A percentile compares a stretch with the other conserved stretches of the same genome.
phyloP scores from a whole-genome alignment of 2,888 invertebrate genomes.

The Cataglyphis albicans region DNA sequence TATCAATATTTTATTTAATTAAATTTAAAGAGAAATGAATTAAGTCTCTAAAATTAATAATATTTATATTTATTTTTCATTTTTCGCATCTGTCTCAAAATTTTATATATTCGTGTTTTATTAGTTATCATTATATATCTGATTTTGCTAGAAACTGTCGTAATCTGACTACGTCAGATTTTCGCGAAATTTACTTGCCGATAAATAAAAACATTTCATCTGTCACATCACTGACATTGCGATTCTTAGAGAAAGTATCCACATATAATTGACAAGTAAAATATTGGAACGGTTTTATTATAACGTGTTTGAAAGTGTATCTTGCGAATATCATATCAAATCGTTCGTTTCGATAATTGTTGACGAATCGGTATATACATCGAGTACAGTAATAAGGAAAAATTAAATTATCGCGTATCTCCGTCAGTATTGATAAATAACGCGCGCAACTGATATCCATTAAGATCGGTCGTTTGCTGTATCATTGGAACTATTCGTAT shows the following conservation, averaged over 20 bases:
- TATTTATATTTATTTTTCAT: not conserved
- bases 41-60: not conserved
- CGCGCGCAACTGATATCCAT: constrained; percentile 35
- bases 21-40: not conserved
- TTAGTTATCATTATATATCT: not conserved
- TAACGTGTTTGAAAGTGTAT: constrained; percentile 49
- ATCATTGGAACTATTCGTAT: constrained; percentile 32
- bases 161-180: constrained; percentile 22
- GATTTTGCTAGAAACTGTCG: constrained; percentile 14
- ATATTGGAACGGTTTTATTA: constrained; percentile 55
- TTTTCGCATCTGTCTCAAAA: not conserved
- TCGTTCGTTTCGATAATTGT: constrained; percentile 36
- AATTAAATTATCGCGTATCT: constrained; percentile 46
- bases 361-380: constrained; percentile 34
- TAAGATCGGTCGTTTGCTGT: constrained; percentile 22
- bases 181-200: constrained; percentile 44
- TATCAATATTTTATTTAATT: constrained; percentile 15
- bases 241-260: constrained; percentile 35
- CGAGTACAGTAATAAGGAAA: constrained; percentile 26
- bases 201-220: constrained; percentile 51
- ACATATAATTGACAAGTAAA: constrained; percentile 59
- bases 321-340: constrained; percentile 1
- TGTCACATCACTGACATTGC: constrained; percentile 41
- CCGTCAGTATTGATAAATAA: constrained; percentile 51
- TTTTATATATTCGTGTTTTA: constrained; percentile 10